These are phyloP conservation scores for Diadumene lineata DNA, from an alignment of 92 coral and sea anemone genomes.

Conservation along the genomic window DNA sequence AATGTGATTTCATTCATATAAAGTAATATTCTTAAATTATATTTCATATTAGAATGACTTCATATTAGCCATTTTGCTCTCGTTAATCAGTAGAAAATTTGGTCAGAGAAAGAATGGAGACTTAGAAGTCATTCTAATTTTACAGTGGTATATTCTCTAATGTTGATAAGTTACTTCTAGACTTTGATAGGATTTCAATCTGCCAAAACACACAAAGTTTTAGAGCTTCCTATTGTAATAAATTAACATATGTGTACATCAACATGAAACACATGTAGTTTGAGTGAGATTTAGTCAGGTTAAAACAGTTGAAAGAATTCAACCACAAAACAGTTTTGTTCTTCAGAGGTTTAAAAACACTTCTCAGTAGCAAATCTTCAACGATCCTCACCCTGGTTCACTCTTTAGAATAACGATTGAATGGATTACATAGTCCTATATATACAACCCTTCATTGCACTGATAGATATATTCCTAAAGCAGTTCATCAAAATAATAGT, in stretches of 20 bases:
- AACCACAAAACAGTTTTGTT: background rate
- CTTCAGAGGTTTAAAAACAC: no score
- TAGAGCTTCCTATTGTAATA: background rate
- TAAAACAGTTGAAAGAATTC: background rate
- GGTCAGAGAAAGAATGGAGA: no score
- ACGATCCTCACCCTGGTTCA: background rate
- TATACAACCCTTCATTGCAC: background rate
- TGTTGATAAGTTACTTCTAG: background rate
- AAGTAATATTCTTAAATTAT: no score
- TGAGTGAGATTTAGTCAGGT: no score
- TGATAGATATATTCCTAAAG: slow-evolving; percentile 1
- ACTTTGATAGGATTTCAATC: background rate
- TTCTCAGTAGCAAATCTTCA: no score
- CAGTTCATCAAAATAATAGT: background rate
- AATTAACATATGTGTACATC: background rate
- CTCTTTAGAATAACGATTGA: background rate
- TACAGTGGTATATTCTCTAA: no score
- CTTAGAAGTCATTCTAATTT: no score
- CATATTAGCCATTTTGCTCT: no score
- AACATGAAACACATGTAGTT: slow-evolving; percentile 1
- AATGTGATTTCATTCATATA: no score
- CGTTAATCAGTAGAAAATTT: no score
- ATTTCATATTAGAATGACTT: no score
- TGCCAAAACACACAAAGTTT: background rate
- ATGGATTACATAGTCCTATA: background rate